Evolutionary conservation across 2,888 invertebrate species (phyloP).

Genomic region (Philereme vetulata): DNA sequence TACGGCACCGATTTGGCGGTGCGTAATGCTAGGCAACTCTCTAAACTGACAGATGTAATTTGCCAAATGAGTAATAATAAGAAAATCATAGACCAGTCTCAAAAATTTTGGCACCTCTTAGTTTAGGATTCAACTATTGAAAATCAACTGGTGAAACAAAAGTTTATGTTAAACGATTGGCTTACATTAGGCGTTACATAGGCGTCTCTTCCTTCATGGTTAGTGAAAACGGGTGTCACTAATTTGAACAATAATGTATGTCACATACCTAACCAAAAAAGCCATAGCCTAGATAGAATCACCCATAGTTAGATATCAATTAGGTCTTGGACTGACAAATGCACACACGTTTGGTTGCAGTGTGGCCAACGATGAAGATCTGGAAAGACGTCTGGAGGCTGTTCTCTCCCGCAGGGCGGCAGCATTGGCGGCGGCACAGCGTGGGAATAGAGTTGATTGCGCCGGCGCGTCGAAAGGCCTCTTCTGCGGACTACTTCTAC

Average conservation of each 20-base stretch:
- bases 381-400: conserved; percentile 94
- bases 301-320: conserved; percentile 20
- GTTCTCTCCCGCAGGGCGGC: conserved; percentile 94
- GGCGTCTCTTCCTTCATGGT: too few relatives aligned
- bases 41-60: too few relatives aligned
- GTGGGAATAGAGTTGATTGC: conserved; percentile 95
- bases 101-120: too few relatives aligned
- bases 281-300: background rate
- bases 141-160: too few relatives aligned
- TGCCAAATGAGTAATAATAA: too few relatives aligned
- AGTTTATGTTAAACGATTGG: too few relatives aligned
- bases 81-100: too few relatives aligned
- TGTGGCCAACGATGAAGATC: conserved; percentile 89
- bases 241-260: background rate
- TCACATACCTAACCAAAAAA: background rate
- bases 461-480: conserved; percentile 97
- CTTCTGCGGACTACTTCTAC: conserved; percentile 94
- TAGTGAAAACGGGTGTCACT: background rate
- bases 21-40: too few relatives aligned
- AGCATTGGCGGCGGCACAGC: conserved; percentile 92
- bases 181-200: too few relatives aligned
- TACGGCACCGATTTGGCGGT: too few relatives aligned
- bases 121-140: too few relatives aligned
- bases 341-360: conserved; percentile 80
- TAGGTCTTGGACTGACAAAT: conserved; percentile 53